These are phyloP conservation scores for Pristionchus pacificus DNA, from an alignment of 1,140 invertebrate genomes.

Conservation along the genomic window DNA sequence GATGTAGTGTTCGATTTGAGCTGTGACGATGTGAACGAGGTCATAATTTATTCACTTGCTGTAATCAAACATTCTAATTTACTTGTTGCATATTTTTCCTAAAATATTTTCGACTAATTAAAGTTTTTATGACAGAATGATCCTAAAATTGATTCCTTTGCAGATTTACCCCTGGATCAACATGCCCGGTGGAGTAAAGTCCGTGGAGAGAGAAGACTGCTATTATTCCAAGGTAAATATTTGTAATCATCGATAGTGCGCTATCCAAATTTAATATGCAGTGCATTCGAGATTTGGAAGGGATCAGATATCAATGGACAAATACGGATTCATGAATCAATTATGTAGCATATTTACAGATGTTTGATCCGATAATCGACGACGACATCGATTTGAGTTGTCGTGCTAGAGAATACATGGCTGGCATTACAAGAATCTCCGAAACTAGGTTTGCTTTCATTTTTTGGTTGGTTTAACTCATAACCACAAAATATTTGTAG, in stretches of 20 bases:
- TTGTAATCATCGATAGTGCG: too few relatives aligned
- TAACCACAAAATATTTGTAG: slow-evolving; percentile 35
- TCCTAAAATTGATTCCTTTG: slow-evolving; percentile 5
- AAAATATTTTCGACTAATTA: not conserved
- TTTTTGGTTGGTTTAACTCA: not conserved
- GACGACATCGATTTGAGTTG: slow-evolving; percentile 41
- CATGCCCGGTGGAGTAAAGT: slow-evolving; percentile 49
- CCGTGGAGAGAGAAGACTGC: slow-evolving; percentile 52
- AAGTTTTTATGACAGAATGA: not conserved
- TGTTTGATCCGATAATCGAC: slow-evolving; percentile 53
- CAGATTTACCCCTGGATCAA: slow-evolving; percentile 52
- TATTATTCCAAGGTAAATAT: slow-evolving; percentile 47
- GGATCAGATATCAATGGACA: too few relatives aligned
- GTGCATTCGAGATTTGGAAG: too few relatives aligned
- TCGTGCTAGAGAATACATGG: slow-evolving; percentile 47
- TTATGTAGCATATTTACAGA: too few relatives aligned
- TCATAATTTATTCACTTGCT: slow-evolving; percentile 14
- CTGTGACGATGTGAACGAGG: slow-evolving; percentile 47
- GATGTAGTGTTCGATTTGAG: slow-evolving; percentile 52
- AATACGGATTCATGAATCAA: too few relatives aligned
- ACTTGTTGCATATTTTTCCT: not conserved
- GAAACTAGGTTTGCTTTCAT: slow-evolving; percentile 45
- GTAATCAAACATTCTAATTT: not conserved
- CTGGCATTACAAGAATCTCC: slow-evolving; percentile 48
- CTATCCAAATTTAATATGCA: too few relatives aligned